These are phyloP conservation scores for Aromia moschata DNA, from an alignment of 2,888 invertebrate genomes.

Conservation along the genomic window DNA sequence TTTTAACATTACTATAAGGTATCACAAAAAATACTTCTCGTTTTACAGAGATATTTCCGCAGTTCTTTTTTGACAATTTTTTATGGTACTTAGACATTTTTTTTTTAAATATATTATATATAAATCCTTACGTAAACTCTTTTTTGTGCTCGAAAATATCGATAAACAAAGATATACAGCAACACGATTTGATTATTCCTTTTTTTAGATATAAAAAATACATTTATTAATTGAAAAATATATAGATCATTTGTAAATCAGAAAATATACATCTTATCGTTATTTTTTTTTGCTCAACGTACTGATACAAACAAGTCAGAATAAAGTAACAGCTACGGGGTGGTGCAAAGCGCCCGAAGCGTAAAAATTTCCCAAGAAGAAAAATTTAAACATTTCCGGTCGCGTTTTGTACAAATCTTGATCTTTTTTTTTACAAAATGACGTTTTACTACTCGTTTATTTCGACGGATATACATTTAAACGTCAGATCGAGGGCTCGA, in stretches of 20 bases:
- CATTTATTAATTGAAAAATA: constrained; percentile 34
- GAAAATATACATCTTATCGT: constrained; percentile 23
- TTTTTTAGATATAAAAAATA: constrained; percentile 34
- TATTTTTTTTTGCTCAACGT: constrained; percentile 11
- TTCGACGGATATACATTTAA: constrained; percentile 2
- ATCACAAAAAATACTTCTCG: constrained; percentile 61
- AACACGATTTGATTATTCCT: constrained; percentile 20
- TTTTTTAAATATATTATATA: constrained; percentile 30
- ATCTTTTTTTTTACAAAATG: not conserved
- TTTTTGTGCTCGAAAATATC: constrained; percentile 34
- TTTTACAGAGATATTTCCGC: constrained; percentile 48
- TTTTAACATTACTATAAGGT: constrained; percentile 56
- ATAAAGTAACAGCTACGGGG: constrained; percentile 8
- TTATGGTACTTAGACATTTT: constrained; percentile 39
- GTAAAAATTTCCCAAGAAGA: no score
- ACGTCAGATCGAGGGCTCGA: no score
- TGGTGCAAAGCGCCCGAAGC: not conserved
- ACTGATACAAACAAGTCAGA: constrained; percentile 11
- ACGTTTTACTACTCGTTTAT: not conserved
- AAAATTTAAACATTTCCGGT: no score
- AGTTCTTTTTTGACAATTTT: constrained; percentile 45
- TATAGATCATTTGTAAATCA: constrained; percentile 20
- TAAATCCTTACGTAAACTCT: constrained; percentile 34
- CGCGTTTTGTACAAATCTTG: no score
- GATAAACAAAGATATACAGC: constrained; percentile 28